phyloP scores from a whole-genome alignment of 2,797 vertebrate species.

The Valencia hispanica region DNA sequence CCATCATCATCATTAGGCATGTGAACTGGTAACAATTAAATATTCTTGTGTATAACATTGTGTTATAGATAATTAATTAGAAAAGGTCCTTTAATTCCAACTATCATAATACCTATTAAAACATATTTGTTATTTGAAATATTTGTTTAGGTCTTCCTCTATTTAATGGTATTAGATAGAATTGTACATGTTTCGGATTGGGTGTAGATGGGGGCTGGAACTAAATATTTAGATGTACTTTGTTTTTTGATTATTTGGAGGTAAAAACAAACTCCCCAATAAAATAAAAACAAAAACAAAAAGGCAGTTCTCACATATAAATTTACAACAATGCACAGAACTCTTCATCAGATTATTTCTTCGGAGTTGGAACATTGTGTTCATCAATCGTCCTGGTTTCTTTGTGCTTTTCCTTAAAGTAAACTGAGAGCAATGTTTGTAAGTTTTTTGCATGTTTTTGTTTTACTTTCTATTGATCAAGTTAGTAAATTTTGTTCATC shows the following conservation, averaged over 20 bases:
- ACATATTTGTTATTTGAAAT: too few species aligned
- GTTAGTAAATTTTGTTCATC: not conserved
- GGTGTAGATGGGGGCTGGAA: not conserved
- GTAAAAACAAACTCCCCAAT: too few species aligned
- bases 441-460: too few species aligned
- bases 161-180: not conserved
- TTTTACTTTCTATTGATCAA: not conserved
- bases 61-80: too few species aligned
- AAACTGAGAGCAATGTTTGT: not conserved
- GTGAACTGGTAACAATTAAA: too few species aligned
- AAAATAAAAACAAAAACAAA: too few species aligned
- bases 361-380: not conserved
- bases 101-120: too few species aligned
- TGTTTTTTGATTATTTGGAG: too few species aligned
- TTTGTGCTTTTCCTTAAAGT: not conserved
- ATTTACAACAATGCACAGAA: not conserved
- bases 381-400: not conserved
- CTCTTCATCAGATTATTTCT: not conserved
- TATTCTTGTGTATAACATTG: too few species aligned
- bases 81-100: too few species aligned
- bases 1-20: too few species aligned
- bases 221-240: not conserved
- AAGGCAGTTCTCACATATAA: too few species aligned
- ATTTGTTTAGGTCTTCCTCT: not conserved
- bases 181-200: not conserved